Base-by-base conservation (phyloP, 2,888 invertebrate species). In the Drosophila infuscata region DNA sequence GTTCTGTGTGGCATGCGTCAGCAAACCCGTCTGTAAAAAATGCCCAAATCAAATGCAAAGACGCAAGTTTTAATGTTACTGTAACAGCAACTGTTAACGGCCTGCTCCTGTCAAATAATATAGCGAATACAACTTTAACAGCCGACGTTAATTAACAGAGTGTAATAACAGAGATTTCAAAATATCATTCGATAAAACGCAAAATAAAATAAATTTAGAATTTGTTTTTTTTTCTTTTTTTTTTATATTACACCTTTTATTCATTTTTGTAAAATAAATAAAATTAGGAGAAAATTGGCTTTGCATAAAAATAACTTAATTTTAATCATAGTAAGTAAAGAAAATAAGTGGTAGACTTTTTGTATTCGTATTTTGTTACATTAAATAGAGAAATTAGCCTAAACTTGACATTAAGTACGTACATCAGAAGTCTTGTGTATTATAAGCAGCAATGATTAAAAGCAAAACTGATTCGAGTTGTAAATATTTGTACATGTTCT, bases 241-340 rank as follows among this genome's bases (percentile, higher is more conserved):
- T 73, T 70, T 46, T 65, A 65, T 69, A 69, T 65, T 68, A 81
- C 76, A 76, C 70, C 76, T 83, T 88, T 88, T 85, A 89, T 88
- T 88, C 81, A 88, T 88, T 88, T 88, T 87, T 61, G n/a, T 32
- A 7, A 88, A 88, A 88, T 78, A 87, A 88, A 88, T 88, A 88
- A 88, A 88, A 85, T 76, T 51, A 75, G 63, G 52, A 79, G 71
- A 75, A 65, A 65, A 51, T 54, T 54, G 65, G 60, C 41, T 69
- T 62, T n/a, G 33, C 46, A 25, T 61, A 58, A 70, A 41, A 63
- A 49, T 79, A 70, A 80, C 80, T 78, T 81, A 80, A 70, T 43
- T 49, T 33, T 74, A 79, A 53, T 60, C 62, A 58, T 70, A 64
- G 38, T 36, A 70, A 62, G 62, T 68, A 48, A 61, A 52, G 43